phyloP scores from a whole-genome alignment of 2,888 invertebrate species.

The Lasioglossum figueresi region DNA sequence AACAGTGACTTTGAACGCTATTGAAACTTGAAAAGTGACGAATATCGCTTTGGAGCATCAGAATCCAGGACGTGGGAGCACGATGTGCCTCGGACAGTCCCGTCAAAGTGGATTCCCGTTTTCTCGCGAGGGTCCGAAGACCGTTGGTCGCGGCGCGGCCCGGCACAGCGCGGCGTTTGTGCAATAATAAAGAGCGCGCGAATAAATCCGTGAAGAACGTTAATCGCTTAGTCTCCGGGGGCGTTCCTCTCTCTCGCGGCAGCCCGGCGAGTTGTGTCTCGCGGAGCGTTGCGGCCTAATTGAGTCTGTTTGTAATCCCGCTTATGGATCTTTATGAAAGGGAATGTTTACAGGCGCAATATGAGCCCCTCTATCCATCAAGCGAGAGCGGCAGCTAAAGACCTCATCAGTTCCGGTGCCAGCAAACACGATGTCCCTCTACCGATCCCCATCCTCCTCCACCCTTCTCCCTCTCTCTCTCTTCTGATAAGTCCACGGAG shows the following conservation, averaged over 20 bases:
- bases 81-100: background rate
- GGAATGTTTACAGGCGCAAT: slow-evolving; percentile 77
- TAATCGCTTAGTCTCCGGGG: slow-evolving; percentile 53
- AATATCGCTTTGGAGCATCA: background rate
- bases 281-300: slow-evolving; percentile 66
- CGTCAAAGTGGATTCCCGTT: background rate
- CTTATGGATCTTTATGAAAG: slow-evolving; percentile 76
- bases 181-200: slow-evolving; percentile 1
- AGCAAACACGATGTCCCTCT: slow-evolving; percentile 69
- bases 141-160: background rate
- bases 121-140: background rate
- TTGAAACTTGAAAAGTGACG: background rate
- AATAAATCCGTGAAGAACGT: slow-evolving; percentile 43
- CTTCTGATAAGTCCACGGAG: slow-evolving; percentile 64
- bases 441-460: background rate
- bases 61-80: background rate
- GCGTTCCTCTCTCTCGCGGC: slow-evolving; percentile 51
- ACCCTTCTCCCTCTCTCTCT: background rate
- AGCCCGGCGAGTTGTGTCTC: slow-evolving; percentile 36
- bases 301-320: slow-evolving; percentile 76
- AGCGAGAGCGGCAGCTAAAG: slow-evolving; percentile 72
- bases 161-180: background rate
- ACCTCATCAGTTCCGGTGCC: slow-evolving; percentile 73
- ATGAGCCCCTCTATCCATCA: slow-evolving; percentile 78
- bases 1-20: too few species aligned